phyloP scores from a whole-genome alignment of 2,888 invertebrate genomes.

The Trissolcus brochymenae region DNA sequence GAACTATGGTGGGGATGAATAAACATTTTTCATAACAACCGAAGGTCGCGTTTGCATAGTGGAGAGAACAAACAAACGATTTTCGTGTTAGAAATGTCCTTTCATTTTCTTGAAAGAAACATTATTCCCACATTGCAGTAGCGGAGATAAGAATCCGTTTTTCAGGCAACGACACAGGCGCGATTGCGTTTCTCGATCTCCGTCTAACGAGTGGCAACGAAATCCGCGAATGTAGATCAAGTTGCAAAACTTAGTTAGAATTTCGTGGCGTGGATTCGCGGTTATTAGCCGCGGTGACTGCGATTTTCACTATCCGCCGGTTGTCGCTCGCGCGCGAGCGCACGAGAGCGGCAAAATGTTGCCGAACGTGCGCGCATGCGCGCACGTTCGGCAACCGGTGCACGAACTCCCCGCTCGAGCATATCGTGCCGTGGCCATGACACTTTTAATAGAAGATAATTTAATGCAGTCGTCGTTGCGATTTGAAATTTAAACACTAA shows the following conservation, averaged over 20 bases:
- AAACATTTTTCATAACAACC: too few species aligned
- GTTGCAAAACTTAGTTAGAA: conserved; percentile 47
- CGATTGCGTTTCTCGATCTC: conserved; percentile 14
- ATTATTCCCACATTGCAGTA: conserved; percentile 12
- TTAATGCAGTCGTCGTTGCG: conserved; percentile 70
- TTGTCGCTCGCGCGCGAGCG: conserved; percentile 34
- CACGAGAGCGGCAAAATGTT: conserved; percentile 27
- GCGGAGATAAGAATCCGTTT: conserved; percentile 15
- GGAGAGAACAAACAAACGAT: too few species aligned
- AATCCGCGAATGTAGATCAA: conserved; percentile 40
- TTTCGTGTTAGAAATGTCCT: conserved; percentile 1
- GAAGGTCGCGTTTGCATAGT: too few species aligned
- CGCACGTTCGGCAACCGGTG: conserved; percentile 51
- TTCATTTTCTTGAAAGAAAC: conserved; percentile 10
- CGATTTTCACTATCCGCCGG: conserved; percentile 47
- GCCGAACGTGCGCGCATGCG: conserved; percentile 26
- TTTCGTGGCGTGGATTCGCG: conserved; percentile 48
- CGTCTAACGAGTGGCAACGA: conserved; percentile 17
- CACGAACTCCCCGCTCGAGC: conserved; percentile 45
- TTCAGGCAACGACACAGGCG: conserved; percentile 10
- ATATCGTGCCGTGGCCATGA: conserved; percentile 69
- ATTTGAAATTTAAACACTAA: conserved; percentile 72
- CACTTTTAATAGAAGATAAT: conserved; percentile 75
- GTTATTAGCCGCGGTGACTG: conserved; percentile 45
- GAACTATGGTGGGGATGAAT: too few species aligned